Evolutionary conservation across 2,113 vertebrate genomes (phyloP).

Genomic region (Athene noctua): DNA sequence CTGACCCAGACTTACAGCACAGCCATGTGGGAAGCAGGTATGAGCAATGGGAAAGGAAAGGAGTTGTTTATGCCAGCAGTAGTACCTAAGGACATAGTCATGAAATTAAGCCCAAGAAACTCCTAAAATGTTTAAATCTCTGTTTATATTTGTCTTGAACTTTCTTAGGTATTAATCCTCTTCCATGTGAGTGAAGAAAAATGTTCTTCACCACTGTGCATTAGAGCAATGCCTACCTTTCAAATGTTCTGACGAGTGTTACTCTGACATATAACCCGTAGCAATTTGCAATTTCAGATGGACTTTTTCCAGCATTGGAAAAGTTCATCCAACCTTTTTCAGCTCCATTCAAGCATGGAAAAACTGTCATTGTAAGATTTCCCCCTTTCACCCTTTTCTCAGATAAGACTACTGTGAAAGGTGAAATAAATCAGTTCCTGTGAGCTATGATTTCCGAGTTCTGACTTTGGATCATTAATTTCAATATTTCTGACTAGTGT

Average conservation of each 20-base stretch:
- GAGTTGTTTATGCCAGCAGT: background rate
- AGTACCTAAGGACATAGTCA: background rate
- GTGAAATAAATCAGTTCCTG: background rate
- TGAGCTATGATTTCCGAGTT: background rate
- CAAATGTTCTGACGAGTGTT: background rate
- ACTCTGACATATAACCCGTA: background rate
- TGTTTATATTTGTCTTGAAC: background rate
- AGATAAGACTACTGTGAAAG: background rate
- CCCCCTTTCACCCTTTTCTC: background rate
- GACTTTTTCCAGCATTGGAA: background rate
- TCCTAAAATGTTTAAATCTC: background rate
- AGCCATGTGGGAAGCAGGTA: background rate
- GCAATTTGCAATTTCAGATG: background rate
- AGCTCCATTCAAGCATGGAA: slow-evolving; percentile 3
- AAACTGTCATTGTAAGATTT: background rate
- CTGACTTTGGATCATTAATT: background rate
- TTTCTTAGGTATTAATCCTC: background rate
- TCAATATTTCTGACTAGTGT: background rate
- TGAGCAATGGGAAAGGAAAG: background rate
- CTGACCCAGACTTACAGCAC: background rate
- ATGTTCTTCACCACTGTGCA: background rate
- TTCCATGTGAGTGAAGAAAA: background rate
- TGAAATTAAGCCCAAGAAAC: background rate
- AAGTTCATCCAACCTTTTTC: slow-evolving; percentile 37
- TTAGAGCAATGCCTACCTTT: background rate